Conservation (phyloP, 2,113 vertebrate species). For the Rhinolophus ferrumequinum region DNA sequence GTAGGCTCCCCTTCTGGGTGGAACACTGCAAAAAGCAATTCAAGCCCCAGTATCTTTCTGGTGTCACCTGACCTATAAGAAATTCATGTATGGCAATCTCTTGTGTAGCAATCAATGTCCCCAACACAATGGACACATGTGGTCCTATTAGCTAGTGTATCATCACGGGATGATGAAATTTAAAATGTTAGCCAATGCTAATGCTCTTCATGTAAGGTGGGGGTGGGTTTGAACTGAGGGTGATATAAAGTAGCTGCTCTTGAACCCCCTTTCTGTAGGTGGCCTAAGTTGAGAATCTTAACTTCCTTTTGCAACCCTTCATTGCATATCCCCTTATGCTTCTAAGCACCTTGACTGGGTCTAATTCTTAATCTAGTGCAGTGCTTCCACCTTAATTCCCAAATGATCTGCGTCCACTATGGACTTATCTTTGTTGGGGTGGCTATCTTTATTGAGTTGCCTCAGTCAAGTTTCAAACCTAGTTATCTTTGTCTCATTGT, state of each 20-base stretch:
- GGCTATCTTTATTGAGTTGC: background rate
- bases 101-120: background rate
- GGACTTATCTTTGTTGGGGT: background rate
- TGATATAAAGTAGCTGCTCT: background rate
- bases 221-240: background rate
- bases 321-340: background rate
- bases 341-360: background rate
- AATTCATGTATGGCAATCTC: background rate
- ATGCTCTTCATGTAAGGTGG: background rate
- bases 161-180: background rate
- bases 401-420: background rate
- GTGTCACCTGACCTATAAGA: constrained; percentile 15
- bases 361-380: background rate
- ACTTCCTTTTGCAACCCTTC: background rate
- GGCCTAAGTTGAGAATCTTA: background rate
- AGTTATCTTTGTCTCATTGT: background rate
- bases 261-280: background rate
- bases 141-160: background rate
- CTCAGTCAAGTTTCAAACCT: background rate
- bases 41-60: background rate
- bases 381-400: background rate
- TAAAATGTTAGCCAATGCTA: constrained; percentile 12
- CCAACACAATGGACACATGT: background rate
- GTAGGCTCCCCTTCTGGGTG: background rate
- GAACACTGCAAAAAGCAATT: constrained; percentile 17